phyloP scores from a whole-genome alignment of 2,113 vertebrate genomes.

The Nanorana parkeri region DNA sequence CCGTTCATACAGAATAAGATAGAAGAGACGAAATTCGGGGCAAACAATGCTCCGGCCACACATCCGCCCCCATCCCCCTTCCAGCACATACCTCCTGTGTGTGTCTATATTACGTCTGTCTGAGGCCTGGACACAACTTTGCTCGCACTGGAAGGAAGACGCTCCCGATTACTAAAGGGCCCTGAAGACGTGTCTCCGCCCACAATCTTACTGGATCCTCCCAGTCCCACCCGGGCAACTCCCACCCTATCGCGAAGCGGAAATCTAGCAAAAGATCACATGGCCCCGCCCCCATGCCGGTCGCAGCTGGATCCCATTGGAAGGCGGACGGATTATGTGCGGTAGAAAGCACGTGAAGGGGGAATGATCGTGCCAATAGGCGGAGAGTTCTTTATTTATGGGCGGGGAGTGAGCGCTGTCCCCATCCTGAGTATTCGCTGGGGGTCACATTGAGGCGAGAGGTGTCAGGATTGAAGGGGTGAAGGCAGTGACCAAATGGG shows the following conservation, averaged over 20 bases:
- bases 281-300: constrained; percentile 4
- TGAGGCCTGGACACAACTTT: not conserved
- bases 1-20: too few relatives aligned
- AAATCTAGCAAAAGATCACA: not conserved
- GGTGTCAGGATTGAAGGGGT: too few relatives aligned
- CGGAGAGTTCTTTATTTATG: not conserved
- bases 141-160: not conserved
- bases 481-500: too few relatives aligned
- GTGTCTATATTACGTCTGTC: not conserved
- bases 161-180: not conserved
- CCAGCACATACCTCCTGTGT: not conserved
- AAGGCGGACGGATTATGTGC: too few relatives aligned
- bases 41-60: too few relatives aligned
- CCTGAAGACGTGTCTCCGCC: not conserved
- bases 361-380: not conserved
- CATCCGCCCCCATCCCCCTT: not conserved
- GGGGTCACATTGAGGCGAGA: too few relatives aligned
- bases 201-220: not conserved
- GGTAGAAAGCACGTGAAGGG: constrained; percentile 25
- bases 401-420: not conserved
- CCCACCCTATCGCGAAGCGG: not conserved
- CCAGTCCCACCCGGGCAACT: not conserved
- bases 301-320: not conserved
- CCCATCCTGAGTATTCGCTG: too few relatives aligned
- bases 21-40: too few relatives aligned